These are phyloP conservation scores for Tragelaphus oryx DNA, from an alignment of 2,797 vertebrate genomes.

Conservation along the genomic window DNA sequence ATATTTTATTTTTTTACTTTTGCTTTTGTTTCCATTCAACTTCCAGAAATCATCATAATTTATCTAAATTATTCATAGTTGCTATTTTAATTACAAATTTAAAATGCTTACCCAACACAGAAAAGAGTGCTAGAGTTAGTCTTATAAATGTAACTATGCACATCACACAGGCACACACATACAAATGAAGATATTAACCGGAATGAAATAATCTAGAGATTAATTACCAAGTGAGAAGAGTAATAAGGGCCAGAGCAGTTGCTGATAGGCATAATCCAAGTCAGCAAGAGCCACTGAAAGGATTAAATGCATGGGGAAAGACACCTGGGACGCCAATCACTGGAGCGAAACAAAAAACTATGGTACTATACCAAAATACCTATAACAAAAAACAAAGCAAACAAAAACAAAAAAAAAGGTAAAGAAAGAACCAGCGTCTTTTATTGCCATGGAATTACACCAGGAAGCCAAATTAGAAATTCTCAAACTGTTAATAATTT, in stretches of 20 bases:
- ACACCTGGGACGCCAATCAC: background rate
- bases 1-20: background rate
- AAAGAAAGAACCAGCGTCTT: background rate
- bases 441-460: background rate
- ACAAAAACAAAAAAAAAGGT: background rate
- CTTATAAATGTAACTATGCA: background rate
- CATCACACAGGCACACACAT: background rate
- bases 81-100: background rate
- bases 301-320: background rate
- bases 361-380: background rate
- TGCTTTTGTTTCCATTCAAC: background rate
- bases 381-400: background rate
- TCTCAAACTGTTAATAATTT: background rate
- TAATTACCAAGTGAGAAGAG: background rate
- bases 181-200: background rate
- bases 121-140: background rate
- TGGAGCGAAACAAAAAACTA: background rate
- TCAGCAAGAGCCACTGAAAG: background rate
- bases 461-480: background rate
- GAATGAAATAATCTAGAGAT: background rate
- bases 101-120: background rate
- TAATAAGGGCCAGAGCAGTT: background rate
- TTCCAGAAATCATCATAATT: background rate
- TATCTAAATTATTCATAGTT: background rate
- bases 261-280: background rate